These are phyloP conservation scores for Catharus bicknelli DNA, from an alignment of 2,113 vertebrate genomes.

Conservation along the genomic window DNA sequence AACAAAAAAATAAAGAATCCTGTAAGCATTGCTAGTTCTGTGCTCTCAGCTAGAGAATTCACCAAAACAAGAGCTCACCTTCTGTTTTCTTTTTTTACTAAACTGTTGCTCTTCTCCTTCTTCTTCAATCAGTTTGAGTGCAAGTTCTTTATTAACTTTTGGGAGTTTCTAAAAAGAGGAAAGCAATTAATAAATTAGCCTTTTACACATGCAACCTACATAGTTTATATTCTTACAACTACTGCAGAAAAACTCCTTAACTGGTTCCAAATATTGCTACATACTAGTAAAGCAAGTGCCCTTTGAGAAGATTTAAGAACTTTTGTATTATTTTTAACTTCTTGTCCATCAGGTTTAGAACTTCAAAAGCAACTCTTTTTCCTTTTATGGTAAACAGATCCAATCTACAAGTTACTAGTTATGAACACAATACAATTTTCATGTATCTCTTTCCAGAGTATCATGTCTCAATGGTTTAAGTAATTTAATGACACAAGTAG, in stretches of 20 bases:
- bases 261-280: background rate
- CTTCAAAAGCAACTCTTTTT: background rate
- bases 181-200: background rate
- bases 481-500: background rate
- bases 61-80: slow-evolving; percentile 73
- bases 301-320: background rate
- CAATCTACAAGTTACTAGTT: background rate
- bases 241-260: background rate
- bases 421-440: background rate
- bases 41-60: background rate
- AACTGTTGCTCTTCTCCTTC: slow-evolving; percentile 79
- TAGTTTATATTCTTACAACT: background rate
- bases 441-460: background rate
- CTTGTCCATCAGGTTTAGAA: background rate
- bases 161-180: slow-evolving; percentile 84
- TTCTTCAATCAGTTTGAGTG: slow-evolving; percentile 94
- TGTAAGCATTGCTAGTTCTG: background rate
- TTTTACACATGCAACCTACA: background rate
- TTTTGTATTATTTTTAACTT: background rate
- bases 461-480: background rate
- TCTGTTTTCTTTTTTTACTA: slow-evolving; percentile 86
- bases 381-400: background rate
- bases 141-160: slow-evolving; percentile 94
- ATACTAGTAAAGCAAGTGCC: background rate
- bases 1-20: background rate